Evolutionary conservation across 2,113 vertebrate species (phyloP).

Genomic region (Mixornis gularis): DNA sequence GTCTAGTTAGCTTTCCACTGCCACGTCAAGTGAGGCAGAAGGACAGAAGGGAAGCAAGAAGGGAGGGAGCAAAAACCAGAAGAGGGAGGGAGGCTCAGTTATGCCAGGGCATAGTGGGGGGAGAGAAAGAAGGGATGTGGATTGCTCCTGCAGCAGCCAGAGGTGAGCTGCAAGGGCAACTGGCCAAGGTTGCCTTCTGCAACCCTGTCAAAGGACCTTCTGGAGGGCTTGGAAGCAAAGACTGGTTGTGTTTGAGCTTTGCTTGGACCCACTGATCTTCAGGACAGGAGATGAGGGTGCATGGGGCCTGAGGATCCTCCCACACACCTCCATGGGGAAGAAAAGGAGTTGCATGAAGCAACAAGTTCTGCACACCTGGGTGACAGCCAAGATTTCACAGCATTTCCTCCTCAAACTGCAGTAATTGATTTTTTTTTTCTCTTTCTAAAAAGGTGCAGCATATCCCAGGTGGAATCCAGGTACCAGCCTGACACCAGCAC

Average conservation of each 20-base stretch:
- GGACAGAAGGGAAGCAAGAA: slow-evolving; percentile 68
- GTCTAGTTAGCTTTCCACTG: slow-evolving; percentile 82
- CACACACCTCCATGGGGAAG: not conserved
- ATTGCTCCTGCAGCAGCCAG: slow-evolving; percentile 13
- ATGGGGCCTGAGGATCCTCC: slow-evolving; percentile 32
- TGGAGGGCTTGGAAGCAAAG: not conserved
- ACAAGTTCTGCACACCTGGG: not conserved
- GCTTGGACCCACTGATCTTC: not conserved
- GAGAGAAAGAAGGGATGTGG: slow-evolving; percentile 28
- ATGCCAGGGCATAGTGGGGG: slow-evolving; percentile 51
- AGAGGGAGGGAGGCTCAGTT: slow-evolving; percentile 50
- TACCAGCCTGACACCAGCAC: not conserved
- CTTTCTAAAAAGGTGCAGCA: slow-evolving; percentile 16
- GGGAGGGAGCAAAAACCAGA: slow-evolving; percentile 57
- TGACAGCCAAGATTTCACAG: slow-evolving; percentile 9
- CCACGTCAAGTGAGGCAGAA: slow-evolving; percentile 88
- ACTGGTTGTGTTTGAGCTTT: not conserved
- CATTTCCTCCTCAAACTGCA: not conserved
- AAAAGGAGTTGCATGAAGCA: slow-evolving; percentile 8
- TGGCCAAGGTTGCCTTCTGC: slow-evolving; percentile 33
- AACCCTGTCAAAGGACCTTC: slow-evolving; percentile 25
- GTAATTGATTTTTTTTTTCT: not conserved
- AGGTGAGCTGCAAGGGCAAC: slow-evolving; percentile 51
- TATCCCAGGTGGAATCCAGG: not conserved
- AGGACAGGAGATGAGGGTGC: not conserved